Evolutionary conservation across 2,888 invertebrate species (phyloP).

Genomic region (Catotricha subobsoleta): DNA sequence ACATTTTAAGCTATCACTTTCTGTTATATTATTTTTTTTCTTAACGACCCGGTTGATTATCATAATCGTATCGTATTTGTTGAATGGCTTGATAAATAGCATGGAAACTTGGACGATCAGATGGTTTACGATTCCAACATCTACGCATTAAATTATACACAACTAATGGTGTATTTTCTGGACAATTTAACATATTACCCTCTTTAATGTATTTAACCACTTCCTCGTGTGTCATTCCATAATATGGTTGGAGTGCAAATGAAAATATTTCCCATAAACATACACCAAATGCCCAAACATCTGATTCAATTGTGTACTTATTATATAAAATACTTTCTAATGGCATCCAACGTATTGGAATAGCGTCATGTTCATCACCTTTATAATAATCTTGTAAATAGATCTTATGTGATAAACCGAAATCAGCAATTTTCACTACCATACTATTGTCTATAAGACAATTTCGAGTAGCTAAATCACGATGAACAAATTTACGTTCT

Average conservation of each 20-base stretch:
- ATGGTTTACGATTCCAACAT: slow-evolving; percentile 81
- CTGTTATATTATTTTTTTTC: no score
- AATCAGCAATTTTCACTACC: slow-evolving; percentile 94
- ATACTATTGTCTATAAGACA: slow-evolving; percentile 86
- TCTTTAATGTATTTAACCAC: slow-evolving; percentile 88
- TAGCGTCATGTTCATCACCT: slow-evolving; percentile 87
- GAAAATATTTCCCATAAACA: slow-evolving; percentile 95
- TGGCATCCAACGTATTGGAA: slow-evolving; percentile 97
- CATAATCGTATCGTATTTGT: slow-evolving; percentile 30
- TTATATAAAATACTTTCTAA: slow-evolving; percentile 90
- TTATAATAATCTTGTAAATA: slow-evolving; percentile 91
- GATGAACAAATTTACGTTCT: slow-evolving; percentile 85
- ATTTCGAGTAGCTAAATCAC: slow-evolving; percentile 89
- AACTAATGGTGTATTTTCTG: slow-evolving; percentile 72
- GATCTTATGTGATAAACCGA: slow-evolving; percentile 89
- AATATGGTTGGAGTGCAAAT: slow-evolving; percentile 90
- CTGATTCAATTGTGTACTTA: slow-evolving; percentile 89
- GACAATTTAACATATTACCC: slow-evolving; percentile 75
- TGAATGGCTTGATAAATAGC: slow-evolving; percentile 63
- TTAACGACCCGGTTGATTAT: slow-evolving; percentile 4
- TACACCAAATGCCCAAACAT: slow-evolving; percentile 95
- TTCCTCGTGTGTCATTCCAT: slow-evolving; percentile 93
- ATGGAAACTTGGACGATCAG: slow-evolving; percentile 70
- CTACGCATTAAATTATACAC: slow-evolving; percentile 84
- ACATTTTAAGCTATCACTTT: no score